Conservation (phyloP, 2,797 vertebrate genomes). For the Danio choprae region DNA sequence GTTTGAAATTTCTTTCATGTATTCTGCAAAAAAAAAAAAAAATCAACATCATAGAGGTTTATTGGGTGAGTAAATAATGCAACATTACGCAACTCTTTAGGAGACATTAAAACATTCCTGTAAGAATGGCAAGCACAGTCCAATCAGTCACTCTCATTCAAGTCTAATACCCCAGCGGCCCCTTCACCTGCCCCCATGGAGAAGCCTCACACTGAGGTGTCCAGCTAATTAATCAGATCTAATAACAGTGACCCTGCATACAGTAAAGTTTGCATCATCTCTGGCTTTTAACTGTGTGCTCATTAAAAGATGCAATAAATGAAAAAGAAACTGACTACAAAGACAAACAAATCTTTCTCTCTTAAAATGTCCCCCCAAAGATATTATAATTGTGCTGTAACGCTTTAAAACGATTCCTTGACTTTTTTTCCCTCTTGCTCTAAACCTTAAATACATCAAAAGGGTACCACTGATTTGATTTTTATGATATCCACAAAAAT, state of each 20-base stretch:
- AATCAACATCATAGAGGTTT: not conserved
- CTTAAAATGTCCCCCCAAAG: conserved; percentile 39
- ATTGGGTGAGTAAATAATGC: not conserved
- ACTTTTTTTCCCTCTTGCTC: conserved; percentile 62
- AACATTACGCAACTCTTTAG: not conserved
- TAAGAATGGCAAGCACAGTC: conserved; percentile 60
- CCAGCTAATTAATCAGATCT: conserved; percentile 74
- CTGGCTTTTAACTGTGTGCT: conserved; percentile 37
- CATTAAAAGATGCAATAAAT: conserved; percentile 48
- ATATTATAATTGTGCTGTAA: conserved; percentile 73
- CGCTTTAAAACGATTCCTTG: conserved; percentile 85
- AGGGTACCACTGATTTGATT: conserved; percentile 90
- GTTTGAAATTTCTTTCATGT: not conserved
- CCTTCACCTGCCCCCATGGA: conserved; percentile 9
- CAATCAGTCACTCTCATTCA: conserved; percentile 16
- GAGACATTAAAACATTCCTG: conserved; percentile 69
- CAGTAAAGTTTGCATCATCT: conserved; percentile 24
- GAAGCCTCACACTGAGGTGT: conserved; percentile 62
- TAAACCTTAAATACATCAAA: conserved; percentile 89
- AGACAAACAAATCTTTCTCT: conserved; percentile 40
- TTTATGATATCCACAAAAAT: conserved; percentile 92
- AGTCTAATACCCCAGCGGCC: not conserved
- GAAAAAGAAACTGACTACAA: not conserved
- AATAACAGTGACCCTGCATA: conserved; percentile 56
- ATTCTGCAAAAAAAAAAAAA: not conserved